A percentile compares a stretch with the other conserved stretches of the same genome.
phyloP scores from a whole-genome alignment of 2,888 invertebrate genomes.

The Dolomedes plantarius region DNA sequence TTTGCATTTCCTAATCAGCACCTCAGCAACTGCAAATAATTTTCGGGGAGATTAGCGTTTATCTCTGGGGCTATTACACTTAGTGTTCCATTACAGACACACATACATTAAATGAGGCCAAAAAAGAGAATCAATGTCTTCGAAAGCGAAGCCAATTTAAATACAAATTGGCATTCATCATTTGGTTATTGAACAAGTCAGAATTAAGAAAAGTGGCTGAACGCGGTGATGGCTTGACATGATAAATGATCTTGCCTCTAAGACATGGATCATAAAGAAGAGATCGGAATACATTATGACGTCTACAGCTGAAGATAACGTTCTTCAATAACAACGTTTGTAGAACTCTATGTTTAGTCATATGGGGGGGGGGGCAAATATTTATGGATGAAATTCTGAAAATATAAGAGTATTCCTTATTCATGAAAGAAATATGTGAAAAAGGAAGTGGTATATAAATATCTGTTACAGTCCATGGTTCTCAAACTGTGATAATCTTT shows the following conservation, averaged over 20 bases:
- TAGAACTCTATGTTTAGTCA: background rate
- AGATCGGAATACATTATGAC: background rate
- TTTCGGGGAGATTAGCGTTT: background rate
- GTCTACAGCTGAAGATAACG: background rate
- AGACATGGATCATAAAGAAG: background rate
- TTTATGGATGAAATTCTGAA: no score
- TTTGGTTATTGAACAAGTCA: constrained; percentile 14
- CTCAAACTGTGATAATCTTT: no score
- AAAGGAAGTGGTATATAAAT: no score
- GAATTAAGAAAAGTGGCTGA: constrained; percentile 2
- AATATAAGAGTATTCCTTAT: no score
- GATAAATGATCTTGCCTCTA: background rate
- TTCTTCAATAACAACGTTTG: background rate
- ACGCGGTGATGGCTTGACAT: background rate
- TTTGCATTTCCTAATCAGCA: background rate
- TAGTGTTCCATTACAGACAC: constrained; percentile 6
- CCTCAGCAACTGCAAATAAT: background rate
- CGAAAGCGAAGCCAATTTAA: background rate
- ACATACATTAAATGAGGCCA: background rate
- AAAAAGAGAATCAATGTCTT: constrained; percentile 5
- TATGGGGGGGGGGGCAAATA: no score
- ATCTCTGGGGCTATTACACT: background rate
- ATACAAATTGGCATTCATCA: constrained; percentile 18
- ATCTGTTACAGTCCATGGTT: no score
- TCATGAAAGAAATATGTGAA: no score